Evolutionary conservation across 1,140 invertebrate species (phyloP).

Genomic region (Campoletis sonorensis): DNA sequence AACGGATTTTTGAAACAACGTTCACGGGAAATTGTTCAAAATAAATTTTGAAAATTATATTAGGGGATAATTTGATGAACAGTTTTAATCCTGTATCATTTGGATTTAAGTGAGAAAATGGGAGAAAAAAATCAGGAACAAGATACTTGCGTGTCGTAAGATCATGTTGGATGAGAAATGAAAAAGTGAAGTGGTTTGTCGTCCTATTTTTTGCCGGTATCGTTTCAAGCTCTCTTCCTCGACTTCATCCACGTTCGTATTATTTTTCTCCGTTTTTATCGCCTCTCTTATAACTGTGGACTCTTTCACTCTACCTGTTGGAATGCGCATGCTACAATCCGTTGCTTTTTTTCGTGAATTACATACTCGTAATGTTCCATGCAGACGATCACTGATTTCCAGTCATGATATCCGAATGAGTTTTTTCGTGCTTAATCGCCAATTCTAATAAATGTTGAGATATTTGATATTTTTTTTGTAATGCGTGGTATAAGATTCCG

Average conservation of each 20-base stretch:
- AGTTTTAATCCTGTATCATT: not conserved
- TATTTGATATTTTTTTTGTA: not conserved
- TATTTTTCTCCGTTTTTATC: constrained; percentile 4
- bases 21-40: too few relatives aligned
- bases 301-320: not conserved
- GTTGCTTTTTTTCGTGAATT: not conserved
- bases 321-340: not conserved
- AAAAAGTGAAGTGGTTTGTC: not conserved
- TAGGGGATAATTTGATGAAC: too few relatives aligned
- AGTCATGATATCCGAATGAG: not conserved
- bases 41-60: too few relatives aligned
- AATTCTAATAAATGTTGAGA: not conserved
- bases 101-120: too few relatives aligned
- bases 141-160: not conserved
- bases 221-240: not conserved
- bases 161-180: not conserved
- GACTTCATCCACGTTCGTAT: not conserved
- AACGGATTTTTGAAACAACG: too few relatives aligned
- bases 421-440: not conserved
- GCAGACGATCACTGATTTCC: not conserved
- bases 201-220: not conserved
- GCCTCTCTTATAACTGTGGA: not conserved
- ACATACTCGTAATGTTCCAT: not conserved
- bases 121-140: not conserved
- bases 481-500: not conserved